Conservation (phyloP, 2,797 vertebrate species). For the Myripristis murdjan region DNA sequence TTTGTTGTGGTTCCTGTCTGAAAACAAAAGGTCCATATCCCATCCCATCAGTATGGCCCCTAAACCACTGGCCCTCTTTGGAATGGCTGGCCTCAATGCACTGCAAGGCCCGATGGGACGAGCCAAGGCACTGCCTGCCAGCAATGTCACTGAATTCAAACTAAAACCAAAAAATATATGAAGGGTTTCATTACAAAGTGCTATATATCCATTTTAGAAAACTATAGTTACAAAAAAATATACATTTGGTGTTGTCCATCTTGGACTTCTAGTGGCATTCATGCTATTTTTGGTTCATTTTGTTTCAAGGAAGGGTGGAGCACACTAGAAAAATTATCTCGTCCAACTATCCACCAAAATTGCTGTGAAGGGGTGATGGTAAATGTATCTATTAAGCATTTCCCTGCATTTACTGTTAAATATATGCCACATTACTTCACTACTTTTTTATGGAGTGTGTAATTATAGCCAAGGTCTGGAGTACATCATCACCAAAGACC, state of each 20-base stretch:
- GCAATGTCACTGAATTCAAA: not conserved
- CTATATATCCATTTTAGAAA: not conserved
- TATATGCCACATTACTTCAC: slow-evolving; percentile 52
- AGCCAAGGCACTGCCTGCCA: slow-evolving; percentile 3
- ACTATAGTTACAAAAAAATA: slow-evolving; percentile 39
- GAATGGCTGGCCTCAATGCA: slow-evolving; percentile 34
- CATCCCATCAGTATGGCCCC: slow-evolving; percentile 23
- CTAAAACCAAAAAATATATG: slow-evolving; percentile 6
- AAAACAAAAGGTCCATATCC: slow-evolving; percentile 59
- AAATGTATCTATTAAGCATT: slow-evolving; percentile 58
- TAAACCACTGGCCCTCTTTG: slow-evolving; percentile 33
- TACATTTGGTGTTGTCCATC: slow-evolving; percentile 12
- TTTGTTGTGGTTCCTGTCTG: slow-evolving; percentile 71
- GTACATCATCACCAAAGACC: slow-evolving; percentile 47
- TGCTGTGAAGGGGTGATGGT: slow-evolving; percentile 60
- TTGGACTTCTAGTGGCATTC: slow-evolving; percentile 15
- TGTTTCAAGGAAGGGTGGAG: slow-evolving; percentile 72
- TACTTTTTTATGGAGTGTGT: slow-evolving; percentile 52
- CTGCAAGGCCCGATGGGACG: slow-evolving; percentile 13
- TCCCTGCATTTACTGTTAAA: slow-evolving; percentile 65
- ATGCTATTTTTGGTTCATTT: slow-evolving; percentile 39
- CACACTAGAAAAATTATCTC: slow-evolving; percentile 28
- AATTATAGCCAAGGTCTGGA: slow-evolving; percentile 59
- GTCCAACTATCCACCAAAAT: slow-evolving; percentile 73
- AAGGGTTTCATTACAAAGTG: not conserved